Base-by-base conservation (phyloP, 2,888 invertebrate genomes). In the Pedicia rivosa region DNA sequence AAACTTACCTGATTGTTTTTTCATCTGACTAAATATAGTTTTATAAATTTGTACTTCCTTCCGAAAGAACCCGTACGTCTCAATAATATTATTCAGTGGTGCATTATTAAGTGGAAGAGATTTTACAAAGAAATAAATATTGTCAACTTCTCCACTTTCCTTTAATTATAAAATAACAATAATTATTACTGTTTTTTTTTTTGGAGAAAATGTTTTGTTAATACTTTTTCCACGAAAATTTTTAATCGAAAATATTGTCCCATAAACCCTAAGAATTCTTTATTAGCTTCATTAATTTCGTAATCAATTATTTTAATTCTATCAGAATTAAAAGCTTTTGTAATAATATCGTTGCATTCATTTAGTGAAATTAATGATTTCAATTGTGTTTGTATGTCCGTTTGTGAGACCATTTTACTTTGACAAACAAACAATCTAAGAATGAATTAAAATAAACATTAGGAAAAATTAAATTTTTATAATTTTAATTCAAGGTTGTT, bases 41-140 rank as follows among this genome's bases (percentile, higher is more conserved):
- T 8, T 13, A 20, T 41, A 41, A 9, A 43, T 12, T n/a, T 10
- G 5, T n/a, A 36, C 13, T 33, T 43, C 43, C 8, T 55, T 56
- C 0, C 7, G 38, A 33, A 57, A 56, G 13, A 57, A 49, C 6
- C 52, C 50, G 14, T 52, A 53, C 6, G 52, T 47, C 24, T 52
- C 47, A 16, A 52, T 51, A 29, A 56, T 53, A 10, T 46, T 45
- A 4, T 46, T 44, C 27, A 49, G 51, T 0, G 47, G 41, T 7
- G 46, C 44, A 47, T 57, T 55, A 1, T 47, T 41, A 0, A 47
- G 33, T 1, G 57, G 57, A 12, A 57, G 36, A 22, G 50, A 46
- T 40, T 57, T 57, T 0, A 57, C 43, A 41, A 57, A 57, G 26
- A 48, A 57, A 15, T n/a, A n/a, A n/a, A 14, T 24, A 2, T 9